These are phyloP conservation scores for Plumapathes pennacea DNA, from an alignment of 92 coral and sea anemone genomes.

Conservation along the genomic window DNA sequence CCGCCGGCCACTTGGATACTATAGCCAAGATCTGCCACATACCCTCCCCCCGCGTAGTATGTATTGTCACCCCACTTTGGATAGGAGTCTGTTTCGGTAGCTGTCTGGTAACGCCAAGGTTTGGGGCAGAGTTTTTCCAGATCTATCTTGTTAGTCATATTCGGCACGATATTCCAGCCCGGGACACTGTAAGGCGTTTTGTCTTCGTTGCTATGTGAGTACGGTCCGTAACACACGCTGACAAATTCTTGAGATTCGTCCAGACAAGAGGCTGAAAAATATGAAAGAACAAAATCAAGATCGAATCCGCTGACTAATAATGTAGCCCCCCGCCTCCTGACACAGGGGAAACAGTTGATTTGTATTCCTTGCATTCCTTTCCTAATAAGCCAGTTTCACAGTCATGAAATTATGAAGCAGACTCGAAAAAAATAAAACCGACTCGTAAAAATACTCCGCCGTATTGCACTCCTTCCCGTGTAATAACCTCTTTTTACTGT, in stretches of 20 bases:
- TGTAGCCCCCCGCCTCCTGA: no score
- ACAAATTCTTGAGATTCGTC: slow-evolving; percentile 10
- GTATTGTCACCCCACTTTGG: slow-evolving; percentile 69
- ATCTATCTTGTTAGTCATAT: slow-evolving; percentile 19
- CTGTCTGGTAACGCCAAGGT: slow-evolving; percentile 75
- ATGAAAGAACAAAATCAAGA: not conserved
- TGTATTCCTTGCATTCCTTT: no score
- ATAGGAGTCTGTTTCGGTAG: slow-evolving; percentile 28
- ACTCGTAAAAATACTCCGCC: no score
- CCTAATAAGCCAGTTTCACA: no score
- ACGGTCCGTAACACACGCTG: slow-evolving; percentile 43
- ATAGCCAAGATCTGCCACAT: slow-evolving; percentile 75
- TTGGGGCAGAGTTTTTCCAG: slow-evolving; percentile 68
- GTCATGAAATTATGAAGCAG: no score
- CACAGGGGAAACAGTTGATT: no score
- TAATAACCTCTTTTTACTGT: no score
- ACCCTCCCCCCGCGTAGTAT: slow-evolving; percentile 77
- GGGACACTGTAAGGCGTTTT: slow-evolving; percentile 42
- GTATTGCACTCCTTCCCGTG: no score
- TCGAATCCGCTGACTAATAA: no score
- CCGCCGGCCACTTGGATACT: slow-evolving; percentile 19
- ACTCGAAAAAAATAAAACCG: no score
- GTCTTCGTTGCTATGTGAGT: slow-evolving; percentile 54
- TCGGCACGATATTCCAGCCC: slow-evolving; percentile 48
- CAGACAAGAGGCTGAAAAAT: slow-evolving; percentile 55